Base-by-base conservation (phyloP, 2,888 invertebrate genomes). In the Lithophane leautieri region DNA sequence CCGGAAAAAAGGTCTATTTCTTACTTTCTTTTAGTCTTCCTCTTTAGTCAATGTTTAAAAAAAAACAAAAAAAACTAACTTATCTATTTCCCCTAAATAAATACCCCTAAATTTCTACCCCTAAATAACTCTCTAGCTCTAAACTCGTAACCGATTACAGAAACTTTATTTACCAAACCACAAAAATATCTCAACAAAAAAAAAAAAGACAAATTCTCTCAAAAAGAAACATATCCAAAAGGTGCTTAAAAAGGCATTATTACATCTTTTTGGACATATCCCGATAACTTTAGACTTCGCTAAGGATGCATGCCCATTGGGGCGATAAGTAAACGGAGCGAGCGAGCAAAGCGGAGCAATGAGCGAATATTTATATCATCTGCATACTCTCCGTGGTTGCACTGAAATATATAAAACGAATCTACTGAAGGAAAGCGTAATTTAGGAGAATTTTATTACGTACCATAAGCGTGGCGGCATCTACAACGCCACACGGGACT, bases 221-320 rank as follows among this genome's bases (percentile, higher is more conserved):
- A 34, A 34, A 80, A 70, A 61, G 42, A 66, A 54, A 56, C 19
- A 47, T 70, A 16, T n/a, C 19, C 7, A 22, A 70, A 62, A 50
- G 25, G 25, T 44, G 4, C 47, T 50, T 40, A 25, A 73, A 72
- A 77, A 65, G 56, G 68, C n/a, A 83, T 78, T 78, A 56, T 70
- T 66, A 71, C 40, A 62, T 83, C 19, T 72, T 56, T 83, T 34
- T 22, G 19, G 8, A 42, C 16, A 62, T 58, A 52, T 62, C 47
- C 8, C 28, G 14, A 68, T 56, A 81, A 83, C 16, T 79, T 70
- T 56, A 63, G 63, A 73, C 50, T 14, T 60, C 42, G 7, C 9
- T 69, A 63, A 56, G 34, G 79, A 4, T 47, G 1, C 7, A 0
- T 25, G 2, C 22, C 60, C 22, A 70, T 12, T 70, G 65, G 9